Base-by-base conservation (phyloP, 1,140 invertebrate genomes). In the Drosophila sp. region DNA sequence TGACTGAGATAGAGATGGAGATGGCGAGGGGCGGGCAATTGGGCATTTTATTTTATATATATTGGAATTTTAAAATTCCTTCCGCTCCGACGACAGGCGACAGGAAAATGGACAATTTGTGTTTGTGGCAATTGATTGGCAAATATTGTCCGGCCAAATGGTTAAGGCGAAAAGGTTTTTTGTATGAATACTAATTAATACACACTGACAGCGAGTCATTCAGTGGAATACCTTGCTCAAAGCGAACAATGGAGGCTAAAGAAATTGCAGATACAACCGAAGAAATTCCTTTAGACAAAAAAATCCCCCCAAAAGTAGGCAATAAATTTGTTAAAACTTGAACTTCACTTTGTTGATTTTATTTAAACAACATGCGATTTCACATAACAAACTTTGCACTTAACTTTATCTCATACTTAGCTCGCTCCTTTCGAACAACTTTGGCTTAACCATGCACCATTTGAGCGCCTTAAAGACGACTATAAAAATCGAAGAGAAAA, bases 31-130 rank as follows among this genome's bases (percentile, higher is more conserved):
- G n/a, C 41, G n/a, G 41, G 44, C 87, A 90, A 90, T 90, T 90
- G 87, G 84, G 83, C 73, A 90, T 87, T 90, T 90, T 90, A 90
- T 90, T 90, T 90, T 90, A 90, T 90, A 90, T 90, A 90, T 90
- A 90, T 90, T 90, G 90, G 89, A 90, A 90, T 90, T 90, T 90
- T 90, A 90, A 90, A 90, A 90, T 90, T 90, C 84, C 83, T 90
- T 90, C 85, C 87, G 83, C 83, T 75, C 62, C 81, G 84, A 71
- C 72, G 71, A 84, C 77, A 77, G 70, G 79, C 80, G 68, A 90
- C 87, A 90, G 89, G 89, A 90, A 90, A 90, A 90, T 90, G 89
- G 87, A 90, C 83, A 90, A 90, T 90, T 90, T 90, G 83, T 90
- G 87, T 90, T 90, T 90, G 89, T 84, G 89, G 89, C 83, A 90